Evolutionary conservation across 2,888 invertebrate species (phyloP).

Genomic region (Lochmaea crataegi): DNA sequence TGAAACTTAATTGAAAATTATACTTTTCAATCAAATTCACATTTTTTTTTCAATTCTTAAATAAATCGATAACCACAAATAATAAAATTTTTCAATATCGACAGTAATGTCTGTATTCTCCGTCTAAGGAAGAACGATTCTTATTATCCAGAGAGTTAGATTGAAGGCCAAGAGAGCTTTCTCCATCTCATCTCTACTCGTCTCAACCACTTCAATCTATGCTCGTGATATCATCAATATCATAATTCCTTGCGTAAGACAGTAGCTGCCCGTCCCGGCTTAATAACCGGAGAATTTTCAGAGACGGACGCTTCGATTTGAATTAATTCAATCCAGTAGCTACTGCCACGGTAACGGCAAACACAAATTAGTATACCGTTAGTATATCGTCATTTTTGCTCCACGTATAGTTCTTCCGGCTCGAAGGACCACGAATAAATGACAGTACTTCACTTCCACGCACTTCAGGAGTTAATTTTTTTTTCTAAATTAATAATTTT

Average conservation of each 20-base stretch:
- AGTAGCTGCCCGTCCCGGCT: conserved; percentile 56
- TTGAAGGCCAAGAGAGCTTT: conserved; percentile 40
- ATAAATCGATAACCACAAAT: conserved; percentile 2
- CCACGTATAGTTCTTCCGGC: too few relatives aligned
- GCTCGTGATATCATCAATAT: conserved; percentile 62
- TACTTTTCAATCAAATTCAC: too few relatives aligned
- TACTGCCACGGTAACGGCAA: conserved; percentile 2
- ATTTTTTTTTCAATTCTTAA: too few relatives aligned
- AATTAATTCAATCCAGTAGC: conserved; percentile 29
- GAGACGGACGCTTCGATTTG: conserved; percentile 36
- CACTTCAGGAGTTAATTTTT: too few relatives aligned
- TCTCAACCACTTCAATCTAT: conserved; percentile 39
- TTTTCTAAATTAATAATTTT: too few relatives aligned
- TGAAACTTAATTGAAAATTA: too few relatives aligned
- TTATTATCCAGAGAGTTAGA: conserved; percentile 35
- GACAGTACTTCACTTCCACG: too few relatives aligned
- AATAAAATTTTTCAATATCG: conserved; percentile 1
- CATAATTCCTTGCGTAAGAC: conserved; percentile 64
- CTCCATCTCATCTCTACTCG: conserved; percentile 39
- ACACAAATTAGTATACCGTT: background rate
- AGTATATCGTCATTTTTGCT: too few relatives aligned
- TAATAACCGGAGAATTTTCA: conserved; percentile 50
- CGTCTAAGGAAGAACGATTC: conserved; percentile 26
- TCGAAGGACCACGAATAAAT: too few relatives aligned
- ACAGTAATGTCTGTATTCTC: conserved; percentile 18